A percentile compares a stretch with the other conserved stretches of the same genome.
Conservation (phyloP, 2,888 invertebrate species). For the Pammene fasciana region DNA sequence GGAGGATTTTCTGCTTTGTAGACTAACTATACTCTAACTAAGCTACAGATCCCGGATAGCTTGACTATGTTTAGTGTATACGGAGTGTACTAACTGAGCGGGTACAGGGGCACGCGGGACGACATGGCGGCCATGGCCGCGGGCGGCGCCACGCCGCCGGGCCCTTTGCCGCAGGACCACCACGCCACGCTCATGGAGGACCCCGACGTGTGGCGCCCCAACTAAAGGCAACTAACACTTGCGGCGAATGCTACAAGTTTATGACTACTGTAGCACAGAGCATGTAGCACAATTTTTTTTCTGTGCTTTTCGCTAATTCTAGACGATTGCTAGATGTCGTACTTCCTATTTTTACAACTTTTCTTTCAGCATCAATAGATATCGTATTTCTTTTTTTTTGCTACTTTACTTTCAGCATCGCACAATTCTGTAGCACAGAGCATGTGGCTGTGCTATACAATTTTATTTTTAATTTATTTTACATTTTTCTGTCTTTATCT, state of each 20-base stretch:
- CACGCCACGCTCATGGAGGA: slow-evolving; percentile 95
- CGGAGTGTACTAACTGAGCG: background rate
- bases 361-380: background rate
- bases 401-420: background rate
- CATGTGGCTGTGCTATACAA: slow-evolving; percentile 7
- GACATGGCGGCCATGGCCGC: slow-evolving; percentile 92
- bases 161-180: slow-evolving; percentile 75
- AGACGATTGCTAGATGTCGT: slow-evolving; percentile 1
- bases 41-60: no score
- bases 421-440: slow-evolving; percentile 6
- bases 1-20: no score
- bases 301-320: no score
- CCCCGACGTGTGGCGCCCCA: slow-evolving; percentile 96
- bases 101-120: slow-evolving; percentile 89
- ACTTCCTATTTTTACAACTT: background rate
- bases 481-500: no score
- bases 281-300: no score
- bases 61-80: no score
- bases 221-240: slow-evolving; percentile 84
- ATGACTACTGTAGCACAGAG: no score
- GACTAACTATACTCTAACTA: no score
- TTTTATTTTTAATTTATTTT: background rate
- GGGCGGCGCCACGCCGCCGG: slow-evolving; percentile 85
- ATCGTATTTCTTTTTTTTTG: background rate
- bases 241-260: no score